These are phyloP conservation scores for Fragum sueziense DNA, from an alignment of 2,888 invertebrate genomes.

Conservation along the genomic window DNA sequence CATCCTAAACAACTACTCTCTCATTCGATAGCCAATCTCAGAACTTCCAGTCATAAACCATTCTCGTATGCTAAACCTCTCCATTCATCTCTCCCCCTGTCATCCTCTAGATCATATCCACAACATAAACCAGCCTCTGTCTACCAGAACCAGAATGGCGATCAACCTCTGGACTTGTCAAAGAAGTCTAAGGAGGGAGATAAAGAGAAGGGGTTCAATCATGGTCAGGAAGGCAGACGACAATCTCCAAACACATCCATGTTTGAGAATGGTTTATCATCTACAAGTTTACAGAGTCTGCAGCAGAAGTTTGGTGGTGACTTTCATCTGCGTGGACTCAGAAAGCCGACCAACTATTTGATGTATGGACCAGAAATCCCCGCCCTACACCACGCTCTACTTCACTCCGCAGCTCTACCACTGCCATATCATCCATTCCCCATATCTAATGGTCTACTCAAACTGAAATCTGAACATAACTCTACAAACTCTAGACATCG, in stretches of 20 bases:
- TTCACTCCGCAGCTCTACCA: slow-evolving; percentile 54
- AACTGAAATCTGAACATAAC: slow-evolving; percentile 39
- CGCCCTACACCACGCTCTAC: slow-evolving; percentile 56
- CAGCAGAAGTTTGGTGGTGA: slow-evolving; percentile 77
- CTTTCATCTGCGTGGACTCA: slow-evolving; percentile 67
- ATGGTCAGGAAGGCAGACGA: slow-evolving; percentile 1
- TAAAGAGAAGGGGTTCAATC: slow-evolving; percentile 19
- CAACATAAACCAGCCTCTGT: slow-evolving; percentile 35
- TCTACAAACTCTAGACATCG: slow-evolving; percentile 36
- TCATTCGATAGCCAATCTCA: slow-evolving; percentile 52
- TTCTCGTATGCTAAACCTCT: slow-evolving; percentile 37
- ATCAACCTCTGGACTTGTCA: slow-evolving; percentile 75
- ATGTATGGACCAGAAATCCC: slow-evolving; percentile 62
- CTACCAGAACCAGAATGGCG: slow-evolving; percentile 44
- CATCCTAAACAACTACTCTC: slow-evolving; percentile 66
- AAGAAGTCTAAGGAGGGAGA: slow-evolving; percentile 63
- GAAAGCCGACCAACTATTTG: slow-evolving; percentile 66
- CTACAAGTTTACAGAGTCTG: slow-evolving; percentile 75
- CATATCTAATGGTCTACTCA: slow-evolving; percentile 54
- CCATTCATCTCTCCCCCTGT: slow-evolving; percentile 39
- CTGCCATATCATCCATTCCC: slow-evolving; percentile 51
- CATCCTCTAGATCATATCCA: slow-evolving; percentile 43
- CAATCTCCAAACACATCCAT: slow-evolving; percentile 26
- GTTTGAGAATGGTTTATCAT: slow-evolving; percentile 62
- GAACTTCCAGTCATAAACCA: slow-evolving; percentile 46